Conservation (phyloP, 1,140 invertebrate species). For the Drosophila cardini region DNA sequence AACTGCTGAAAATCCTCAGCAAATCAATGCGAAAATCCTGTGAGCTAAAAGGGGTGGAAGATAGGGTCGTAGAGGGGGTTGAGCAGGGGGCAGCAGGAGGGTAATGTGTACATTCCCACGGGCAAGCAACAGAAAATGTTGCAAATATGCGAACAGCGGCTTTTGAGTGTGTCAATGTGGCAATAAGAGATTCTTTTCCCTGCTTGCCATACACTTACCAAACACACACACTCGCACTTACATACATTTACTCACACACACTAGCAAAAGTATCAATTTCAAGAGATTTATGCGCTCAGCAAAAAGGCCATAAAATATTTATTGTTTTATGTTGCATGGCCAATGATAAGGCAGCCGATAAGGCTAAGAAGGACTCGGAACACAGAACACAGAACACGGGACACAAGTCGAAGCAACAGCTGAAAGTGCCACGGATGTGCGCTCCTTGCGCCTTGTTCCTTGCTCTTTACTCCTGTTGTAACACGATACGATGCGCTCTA, state of each 20-base stretch:
- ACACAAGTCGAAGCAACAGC: conserved; percentile 54
- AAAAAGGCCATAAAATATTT: conserved; percentile 79
- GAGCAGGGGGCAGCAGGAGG: not conserved
- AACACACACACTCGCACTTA: conserved; percentile 10
- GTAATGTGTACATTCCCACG: conserved; percentile 47
- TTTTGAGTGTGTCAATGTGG: conserved; percentile 69
- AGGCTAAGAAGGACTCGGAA: conserved; percentile 1
- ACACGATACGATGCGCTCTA: conserved; percentile 48
- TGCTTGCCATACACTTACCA: conserved; percentile 20
- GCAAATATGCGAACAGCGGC: conserved; percentile 42
- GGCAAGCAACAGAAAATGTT: conserved; percentile 35
- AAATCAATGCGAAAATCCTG: conserved; percentile 58
- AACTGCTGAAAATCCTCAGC: conserved; percentile 2
- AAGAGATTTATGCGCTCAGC: conserved; percentile 71
- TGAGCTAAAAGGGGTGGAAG: not conserved
- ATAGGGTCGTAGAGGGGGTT: no score
- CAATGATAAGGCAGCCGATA: conserved; percentile 66
- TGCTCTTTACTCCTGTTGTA: conserved; percentile 31
- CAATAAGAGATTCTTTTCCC: conserved; percentile 40
- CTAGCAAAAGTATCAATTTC: conserved; percentile 66
- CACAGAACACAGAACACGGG: not conserved
- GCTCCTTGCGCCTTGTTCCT: conserved; percentile 9
- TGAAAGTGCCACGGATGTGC: conserved; percentile 32
- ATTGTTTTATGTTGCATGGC: conserved; percentile 73
- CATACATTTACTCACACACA: conserved; percentile 1